Percentiles rank a stretch among this genome's conserved stretches.
phyloP scores from a whole-genome alignment of 92 coral and sea anemone genomes.

The Porites cylindrica region DNA sequence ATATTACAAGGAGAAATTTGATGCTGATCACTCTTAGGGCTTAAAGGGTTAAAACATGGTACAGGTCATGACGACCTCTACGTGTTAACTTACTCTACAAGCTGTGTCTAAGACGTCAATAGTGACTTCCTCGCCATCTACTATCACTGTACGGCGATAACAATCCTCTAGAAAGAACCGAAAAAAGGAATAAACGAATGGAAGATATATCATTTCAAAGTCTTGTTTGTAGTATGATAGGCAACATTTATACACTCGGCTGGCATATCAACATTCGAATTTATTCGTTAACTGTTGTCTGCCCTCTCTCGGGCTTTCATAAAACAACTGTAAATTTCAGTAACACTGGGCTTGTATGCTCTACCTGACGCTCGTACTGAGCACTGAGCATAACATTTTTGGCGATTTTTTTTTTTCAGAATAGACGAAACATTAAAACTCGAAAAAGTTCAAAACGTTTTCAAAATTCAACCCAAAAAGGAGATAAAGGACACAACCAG shows the following conservation, averaged over 20 bases:
- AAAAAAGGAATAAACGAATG: neutral
- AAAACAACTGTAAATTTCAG: neutral
- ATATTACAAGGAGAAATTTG: no score
- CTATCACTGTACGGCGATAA: slow-evolving; percentile 66
- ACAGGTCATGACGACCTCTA: neutral
- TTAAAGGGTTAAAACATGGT: neutral
- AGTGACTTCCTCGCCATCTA: slow-evolving; percentile 75
- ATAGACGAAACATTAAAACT: no score
- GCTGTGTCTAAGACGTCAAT: slow-evolving; percentile 85
- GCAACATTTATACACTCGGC: neutral
- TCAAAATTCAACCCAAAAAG: no score
- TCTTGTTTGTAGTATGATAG: neutral
- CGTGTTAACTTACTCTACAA: slow-evolving; percentile 54
- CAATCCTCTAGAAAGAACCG: slow-evolving; percentile 65
- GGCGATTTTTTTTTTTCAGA: no score
- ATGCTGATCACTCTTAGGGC: no score
- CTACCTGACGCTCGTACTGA: neutral
- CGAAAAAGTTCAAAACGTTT: no score
- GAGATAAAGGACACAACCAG: no score
- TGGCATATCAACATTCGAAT: neutral
- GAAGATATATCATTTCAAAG: neutral
- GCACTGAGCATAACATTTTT: no score
- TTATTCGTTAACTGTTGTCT: neutral
- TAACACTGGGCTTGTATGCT: neutral
- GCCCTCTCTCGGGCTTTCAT: neutral